Evolutionary conservation across 2,888 invertebrate genomes (phyloP).

Genomic region (Trichogramma evanescens): DNA sequence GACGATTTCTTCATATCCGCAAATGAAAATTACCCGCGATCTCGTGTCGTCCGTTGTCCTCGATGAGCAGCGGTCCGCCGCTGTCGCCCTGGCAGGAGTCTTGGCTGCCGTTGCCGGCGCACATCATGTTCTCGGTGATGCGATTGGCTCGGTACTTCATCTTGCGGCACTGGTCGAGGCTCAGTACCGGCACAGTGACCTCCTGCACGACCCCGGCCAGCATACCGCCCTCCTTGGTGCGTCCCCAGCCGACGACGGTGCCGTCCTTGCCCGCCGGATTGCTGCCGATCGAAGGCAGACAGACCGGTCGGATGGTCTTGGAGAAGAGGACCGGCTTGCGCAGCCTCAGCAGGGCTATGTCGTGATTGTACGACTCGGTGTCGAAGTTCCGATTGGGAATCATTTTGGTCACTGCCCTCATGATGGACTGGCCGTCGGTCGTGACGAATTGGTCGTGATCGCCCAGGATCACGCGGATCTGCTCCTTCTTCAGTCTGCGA

Average conservation of each 20-base stretch:
- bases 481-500: constrained; percentile 67
- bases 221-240: constrained; percentile 74
- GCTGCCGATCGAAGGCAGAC: constrained; percentile 58
- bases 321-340: constrained; percentile 72
- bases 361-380: constrained; percentile 78
- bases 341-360: constrained; percentile 71
- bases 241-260: constrained; percentile 80
- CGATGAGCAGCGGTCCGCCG: constrained; percentile 73
- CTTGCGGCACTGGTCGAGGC: constrained; percentile 68
- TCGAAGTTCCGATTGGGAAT: constrained; percentile 78
- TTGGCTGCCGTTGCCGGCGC: constrained; percentile 72
- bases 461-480: constrained; percentile 74
- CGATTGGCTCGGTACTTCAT: constrained; percentile 78
- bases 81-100: constrained; percentile 88
- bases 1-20: no score
- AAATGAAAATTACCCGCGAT: constrained; percentile 60
- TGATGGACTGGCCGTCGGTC: constrained; percentile 70
- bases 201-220: constrained; percentile 74
- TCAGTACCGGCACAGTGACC: constrained; percentile 76
- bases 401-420: constrained; percentile 72
- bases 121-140: constrained; percentile 79
- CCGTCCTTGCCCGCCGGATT: constrained; percentile 69
- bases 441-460: constrained; percentile 79
- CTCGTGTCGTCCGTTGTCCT: constrained; percentile 69
- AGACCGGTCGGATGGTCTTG: constrained; percentile 69